phyloP scores from a whole-genome alignment of 2,113 vertebrate genomes.

The Elaphurus davidianus region DNA sequence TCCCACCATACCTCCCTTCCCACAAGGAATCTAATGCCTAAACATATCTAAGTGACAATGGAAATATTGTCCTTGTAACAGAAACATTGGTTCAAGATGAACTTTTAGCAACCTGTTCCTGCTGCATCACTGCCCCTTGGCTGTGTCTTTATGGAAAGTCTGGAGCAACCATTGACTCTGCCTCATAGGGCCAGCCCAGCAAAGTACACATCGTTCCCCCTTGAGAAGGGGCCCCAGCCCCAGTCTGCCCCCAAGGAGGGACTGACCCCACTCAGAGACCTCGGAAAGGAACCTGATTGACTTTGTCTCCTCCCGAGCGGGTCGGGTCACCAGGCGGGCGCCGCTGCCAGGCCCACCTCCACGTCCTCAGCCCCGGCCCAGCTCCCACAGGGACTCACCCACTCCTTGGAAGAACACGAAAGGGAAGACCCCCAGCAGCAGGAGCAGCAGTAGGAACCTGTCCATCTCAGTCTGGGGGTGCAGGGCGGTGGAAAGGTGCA shows the following conservation, averaged over 20 bases:
- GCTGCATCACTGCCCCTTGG: not conserved
- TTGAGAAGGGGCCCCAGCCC: not conserved
- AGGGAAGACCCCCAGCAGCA: not conserved
- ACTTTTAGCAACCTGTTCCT: not conserved
- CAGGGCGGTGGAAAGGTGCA: not conserved
- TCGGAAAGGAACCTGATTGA: not conserved
- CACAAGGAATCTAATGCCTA: not conserved
- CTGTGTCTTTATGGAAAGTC: not conserved
- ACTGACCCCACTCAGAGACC: not conserved
- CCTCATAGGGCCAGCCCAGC: not conserved
- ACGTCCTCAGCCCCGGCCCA: not conserved
- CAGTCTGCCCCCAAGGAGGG: not conserved
- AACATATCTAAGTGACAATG: not conserved
- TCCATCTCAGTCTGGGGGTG: not conserved
- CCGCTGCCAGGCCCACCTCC: not conserved
- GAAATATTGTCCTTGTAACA: not conserved
- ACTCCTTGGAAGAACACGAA: constrained; percentile 35
- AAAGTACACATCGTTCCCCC: not conserved
- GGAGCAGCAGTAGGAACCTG: not conserved
- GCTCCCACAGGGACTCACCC: not conserved
- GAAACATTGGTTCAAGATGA: not conserved
- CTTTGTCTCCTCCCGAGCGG: not conserved
- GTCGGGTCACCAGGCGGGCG: rapidly evolving
- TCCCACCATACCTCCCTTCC: not conserved
- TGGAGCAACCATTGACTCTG: not conserved